Evolutionary conservation across 2,888 invertebrate species (phyloP).

Genomic region (Sceliomorpha sp.): DNA sequence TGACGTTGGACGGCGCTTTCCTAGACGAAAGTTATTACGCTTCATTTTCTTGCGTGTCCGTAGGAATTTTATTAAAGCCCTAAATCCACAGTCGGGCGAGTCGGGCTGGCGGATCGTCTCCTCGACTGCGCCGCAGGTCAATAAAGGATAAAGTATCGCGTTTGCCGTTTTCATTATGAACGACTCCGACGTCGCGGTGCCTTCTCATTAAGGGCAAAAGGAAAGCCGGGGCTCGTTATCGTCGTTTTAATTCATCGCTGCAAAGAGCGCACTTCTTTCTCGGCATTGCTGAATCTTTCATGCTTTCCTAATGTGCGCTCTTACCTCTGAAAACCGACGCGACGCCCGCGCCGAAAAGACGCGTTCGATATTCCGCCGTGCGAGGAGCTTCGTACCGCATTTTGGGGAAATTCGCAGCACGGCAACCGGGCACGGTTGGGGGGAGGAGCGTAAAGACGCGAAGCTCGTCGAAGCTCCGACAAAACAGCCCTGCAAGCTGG

Average conservation of each 20-base stretch:
- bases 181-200: constrained; percentile 36
- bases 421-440: no score
- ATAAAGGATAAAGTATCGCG: constrained; percentile 55
- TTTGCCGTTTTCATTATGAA: constrained; percentile 54
- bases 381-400: no score
- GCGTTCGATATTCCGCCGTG: no score
- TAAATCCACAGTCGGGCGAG: constrained; percentile 43
- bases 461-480: no score
- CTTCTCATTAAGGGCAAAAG: constrained; percentile 45
- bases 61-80: constrained; percentile 46
- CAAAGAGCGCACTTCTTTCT: no score
- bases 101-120: constrained; percentile 9
- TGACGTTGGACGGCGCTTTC: constrained; percentile 31
- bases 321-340: no score
- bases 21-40: constrained; percentile 31
- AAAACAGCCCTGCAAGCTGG: constrained; percentile 9
- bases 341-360: no score
- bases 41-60: constrained; percentile 30
- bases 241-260: constrained; percentile 33
- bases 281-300: no score
- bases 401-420: no score
- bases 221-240: constrained; percentile 38
- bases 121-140: constrained; percentile 31
- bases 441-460: no score
- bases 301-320: no score